Evolutionary conservation across 2,888 invertebrate genomes (phyloP), one percentile per base, ranked within the genome.

Genomic region (Noctuana brunneofusca): DNA sequence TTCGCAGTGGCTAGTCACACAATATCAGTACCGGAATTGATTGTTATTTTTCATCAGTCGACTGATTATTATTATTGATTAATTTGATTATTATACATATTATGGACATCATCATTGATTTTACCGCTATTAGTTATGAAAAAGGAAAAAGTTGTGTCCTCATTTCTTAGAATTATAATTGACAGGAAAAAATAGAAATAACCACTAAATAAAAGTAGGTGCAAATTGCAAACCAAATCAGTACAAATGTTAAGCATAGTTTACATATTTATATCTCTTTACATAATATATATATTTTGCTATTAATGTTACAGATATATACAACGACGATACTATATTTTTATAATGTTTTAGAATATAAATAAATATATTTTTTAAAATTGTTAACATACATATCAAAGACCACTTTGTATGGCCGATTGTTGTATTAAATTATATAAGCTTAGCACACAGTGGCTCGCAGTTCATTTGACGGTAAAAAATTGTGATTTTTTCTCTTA

Each of bases 291-390:
- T 54, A 68, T 78, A 74, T 73, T 59, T 71, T 74, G 73, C 72
- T 82, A 84, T 75, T 80, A 80, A 81, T 83, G 76, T 72, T 77
- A 76, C 78, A 80, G 73, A 77, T 78, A 77, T 78, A 77, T 84
- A 87, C 88, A 88, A 87, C 85, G 85, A 77, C 83, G 81, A 86
- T 83, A 89, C 87, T 89, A 87, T 88, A 84, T 48, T 87, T 86
- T 81, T 82, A 78, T 81, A 78, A 79, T 75, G 71, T 79, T 82
- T 82, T 84, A 86, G 81, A 79, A 78, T 74, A 69, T 73, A 78
- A 76, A 69, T 71, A 68, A 76, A 69, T 71, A 68, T 74, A 70
- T 67, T 67, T 71, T 71, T 54, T 16, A 41, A 43, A 70, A 70
- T 75, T 70, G 74, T 75, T 83, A 82, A 50, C 49, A 27, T 48